Conservation (phyloP, 2,888 invertebrate genomes). For the Brenthis daphne region DNA sequence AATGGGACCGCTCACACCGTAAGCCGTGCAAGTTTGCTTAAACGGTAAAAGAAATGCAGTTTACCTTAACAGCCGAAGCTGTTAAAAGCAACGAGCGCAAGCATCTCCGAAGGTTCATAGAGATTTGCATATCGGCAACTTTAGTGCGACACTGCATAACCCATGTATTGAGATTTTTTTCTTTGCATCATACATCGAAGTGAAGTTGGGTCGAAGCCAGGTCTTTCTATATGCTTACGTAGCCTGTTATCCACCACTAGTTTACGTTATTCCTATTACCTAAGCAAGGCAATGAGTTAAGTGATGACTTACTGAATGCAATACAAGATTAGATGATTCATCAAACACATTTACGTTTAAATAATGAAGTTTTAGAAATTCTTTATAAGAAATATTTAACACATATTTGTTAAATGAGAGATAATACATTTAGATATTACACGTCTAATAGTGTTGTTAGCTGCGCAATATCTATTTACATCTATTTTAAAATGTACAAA, state of each 20-base stretch:
- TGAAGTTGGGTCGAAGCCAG: conserved; percentile 34
- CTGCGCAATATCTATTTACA: too few species aligned
- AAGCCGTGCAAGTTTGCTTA: conserved; percentile 36
- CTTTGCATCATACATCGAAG: conserved; percentile 25
- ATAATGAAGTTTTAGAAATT: neutral
- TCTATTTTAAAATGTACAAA: too few species aligned
- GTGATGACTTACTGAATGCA: conserved; percentile 12
- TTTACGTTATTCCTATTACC: conserved; percentile 7
- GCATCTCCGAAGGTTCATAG: conserved; percentile 47
- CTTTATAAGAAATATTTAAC: too few species aligned
- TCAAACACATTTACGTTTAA: neutral
- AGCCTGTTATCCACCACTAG: conserved; percentile 11
- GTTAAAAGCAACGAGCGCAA: conserved; percentile 49
- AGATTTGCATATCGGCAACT: conserved; percentile 43
- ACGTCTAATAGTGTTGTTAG: too few species aligned
- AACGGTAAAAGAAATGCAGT: conserved; percentile 43
- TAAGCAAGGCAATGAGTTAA: conserved; percentile 8
- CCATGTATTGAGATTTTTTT: conserved; percentile 35
- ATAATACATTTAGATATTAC: neutral
- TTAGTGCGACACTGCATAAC: conserved; percentile 29
- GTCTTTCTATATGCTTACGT: conserved; percentile 24
- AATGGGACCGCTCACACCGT: conserved; percentile 35
- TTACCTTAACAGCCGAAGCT: conserved; percentile 43
- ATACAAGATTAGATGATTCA: conserved; percentile 7
- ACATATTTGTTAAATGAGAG: neutral